Percentiles rank a stretch among this genome's conserved stretches.
These are phyloP conservation scores for Stegodyphus dumicola DNA, from an alignment of 1,140 invertebrate genomes.

Conservation along the genomic window DNA sequence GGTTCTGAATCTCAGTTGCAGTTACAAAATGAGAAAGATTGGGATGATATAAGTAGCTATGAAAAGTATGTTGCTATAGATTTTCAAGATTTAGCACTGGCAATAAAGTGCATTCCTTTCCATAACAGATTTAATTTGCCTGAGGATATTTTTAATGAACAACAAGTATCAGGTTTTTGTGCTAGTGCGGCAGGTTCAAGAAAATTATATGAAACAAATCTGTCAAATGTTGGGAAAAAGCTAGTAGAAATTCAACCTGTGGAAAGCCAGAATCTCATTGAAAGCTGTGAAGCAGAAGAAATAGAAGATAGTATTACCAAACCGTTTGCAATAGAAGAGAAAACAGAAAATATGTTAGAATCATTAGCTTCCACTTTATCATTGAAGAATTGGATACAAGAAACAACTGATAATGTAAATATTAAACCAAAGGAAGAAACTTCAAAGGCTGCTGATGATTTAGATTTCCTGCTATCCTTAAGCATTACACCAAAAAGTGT, in stretches of 20 bases:
- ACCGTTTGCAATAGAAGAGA: slow-evolving; percentile 18
- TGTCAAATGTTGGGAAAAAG: not conserved
- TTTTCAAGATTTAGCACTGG: slow-evolving; percentile 10
- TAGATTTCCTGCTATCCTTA: slow-evolving; percentile 48
- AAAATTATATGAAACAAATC: not conserved
- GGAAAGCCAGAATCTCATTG: slow-evolving; percentile 22
- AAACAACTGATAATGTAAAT: not conserved
- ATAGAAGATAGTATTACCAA: not conserved
- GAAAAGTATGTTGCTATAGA: slow-evolving; percentile 29
- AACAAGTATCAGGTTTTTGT: slow-evolving; percentile 17
- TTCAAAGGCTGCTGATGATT: slow-evolving; percentile 24
- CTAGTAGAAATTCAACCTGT: not conserved
- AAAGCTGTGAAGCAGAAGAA: slow-evolving; percentile 17
- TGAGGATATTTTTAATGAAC: slow-evolving; percentile 34
- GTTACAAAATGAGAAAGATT: slow-evolving; percentile 46
- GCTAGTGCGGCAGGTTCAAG: slow-evolving; percentile 14
- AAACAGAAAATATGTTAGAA: slow-evolving; percentile 41
- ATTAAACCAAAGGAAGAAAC: not conserved
- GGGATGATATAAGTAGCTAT: slow-evolving; percentile 20
- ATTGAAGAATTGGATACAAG: slow-evolving; percentile 18
- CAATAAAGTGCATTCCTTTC: slow-evolving; percentile 46
- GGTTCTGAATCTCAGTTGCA: slow-evolving; percentile 27
- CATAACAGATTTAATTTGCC: slow-evolving; percentile 26
- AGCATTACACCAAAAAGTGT: slow-evolving; percentile 9
- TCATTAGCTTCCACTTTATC: slow-evolving; percentile 37